A percentile compares a stretch with the other conserved stretches of the same genome.
These are phyloP conservation scores for Synergus itoensis DNA, from an alignment of 2,888 invertebrate species.

Conservation along the genomic window DNA sequence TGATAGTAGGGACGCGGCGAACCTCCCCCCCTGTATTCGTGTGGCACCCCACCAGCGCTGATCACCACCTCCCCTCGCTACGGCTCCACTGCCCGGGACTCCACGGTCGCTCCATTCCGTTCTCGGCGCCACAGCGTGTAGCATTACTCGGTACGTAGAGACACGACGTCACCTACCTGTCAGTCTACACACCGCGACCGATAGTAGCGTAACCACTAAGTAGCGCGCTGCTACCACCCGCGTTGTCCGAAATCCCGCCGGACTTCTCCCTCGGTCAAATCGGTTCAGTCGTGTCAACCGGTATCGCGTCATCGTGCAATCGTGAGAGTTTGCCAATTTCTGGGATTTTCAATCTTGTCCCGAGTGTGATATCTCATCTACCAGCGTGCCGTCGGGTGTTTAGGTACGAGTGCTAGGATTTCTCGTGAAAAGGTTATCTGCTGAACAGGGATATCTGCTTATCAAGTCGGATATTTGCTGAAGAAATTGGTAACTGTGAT, in stretches of 20 bases:
- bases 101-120: constrained; percentile 77
- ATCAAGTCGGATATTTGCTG: not conserved
- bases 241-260: constrained; percentile 7
- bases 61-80: constrained; percentile 71
- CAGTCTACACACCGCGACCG: constrained; percentile 51
- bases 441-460: not conserved
- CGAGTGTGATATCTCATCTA: not conserved
- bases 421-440: not conserved
- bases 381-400: constrained; percentile 23
- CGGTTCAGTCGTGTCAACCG: constrained; percentile 15
- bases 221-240: constrained; percentile 45
- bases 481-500: not conserved
- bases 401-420: not conserved
- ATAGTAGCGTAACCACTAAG: constrained; percentile 43
- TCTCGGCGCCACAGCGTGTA: constrained; percentile 77
- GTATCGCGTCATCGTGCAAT: constrained; percentile 25
- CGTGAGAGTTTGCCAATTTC: constrained; percentile 2
- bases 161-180: constrained; percentile 55
- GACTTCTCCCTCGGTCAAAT: not conserved
- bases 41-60: constrained; percentile 58
- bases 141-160: constrained; percentile 66
- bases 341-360: not conserved
- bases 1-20: constrained; percentile 62
- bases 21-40: constrained; percentile 52
- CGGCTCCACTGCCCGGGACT: constrained; percentile 77